These are phyloP conservation scores for Pristionchus arcanus DNA, from an alignment of 2,888 invertebrate species.

Conservation along the genomic window DNA sequence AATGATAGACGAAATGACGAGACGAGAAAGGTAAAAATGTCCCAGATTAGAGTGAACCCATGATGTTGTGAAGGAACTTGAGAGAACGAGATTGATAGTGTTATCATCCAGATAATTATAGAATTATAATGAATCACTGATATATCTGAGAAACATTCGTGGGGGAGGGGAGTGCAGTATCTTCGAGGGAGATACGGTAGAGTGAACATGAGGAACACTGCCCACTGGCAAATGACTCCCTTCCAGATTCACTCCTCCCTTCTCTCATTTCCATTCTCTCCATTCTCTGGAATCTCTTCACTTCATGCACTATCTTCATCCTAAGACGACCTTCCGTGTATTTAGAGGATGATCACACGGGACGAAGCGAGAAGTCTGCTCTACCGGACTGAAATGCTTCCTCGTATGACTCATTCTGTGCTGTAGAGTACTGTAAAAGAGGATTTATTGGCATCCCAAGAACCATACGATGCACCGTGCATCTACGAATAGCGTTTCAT, in stretches of 20 bases:
- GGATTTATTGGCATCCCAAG: no score
- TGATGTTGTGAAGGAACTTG: not conserved
- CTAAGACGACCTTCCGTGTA: slow-evolving; percentile 32
- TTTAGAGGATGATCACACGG: slow-evolving; percentile 42
- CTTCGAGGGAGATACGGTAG: not conserved
- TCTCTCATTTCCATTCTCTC: slow-evolving; percentile 35
- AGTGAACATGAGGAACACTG: not conserved
- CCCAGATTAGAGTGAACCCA: slow-evolving; percentile 21
- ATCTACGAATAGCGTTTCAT: not conserved
- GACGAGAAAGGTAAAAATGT: not conserved
- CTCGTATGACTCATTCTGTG: not conserved
- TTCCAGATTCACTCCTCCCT: slow-evolving; percentile 40
- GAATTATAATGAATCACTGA: not conserved
- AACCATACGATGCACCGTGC: not conserved
- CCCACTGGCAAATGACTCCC: slow-evolving; percentile 13
- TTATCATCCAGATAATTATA: not conserved
- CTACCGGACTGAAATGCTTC: slow-evolving; percentile 9
- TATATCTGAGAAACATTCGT: not conserved
- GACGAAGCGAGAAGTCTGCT: not conserved
- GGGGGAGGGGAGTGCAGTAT: not conserved
- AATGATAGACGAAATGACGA: not conserved
- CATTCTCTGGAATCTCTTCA: slow-evolving; percentile 3
- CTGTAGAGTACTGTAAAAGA: not conserved
- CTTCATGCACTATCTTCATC: not conserved
- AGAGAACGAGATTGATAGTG: not conserved